Base-by-base conservation (phyloP, 2,113 vertebrate species). In the Pterophyllum scalare region DNA sequence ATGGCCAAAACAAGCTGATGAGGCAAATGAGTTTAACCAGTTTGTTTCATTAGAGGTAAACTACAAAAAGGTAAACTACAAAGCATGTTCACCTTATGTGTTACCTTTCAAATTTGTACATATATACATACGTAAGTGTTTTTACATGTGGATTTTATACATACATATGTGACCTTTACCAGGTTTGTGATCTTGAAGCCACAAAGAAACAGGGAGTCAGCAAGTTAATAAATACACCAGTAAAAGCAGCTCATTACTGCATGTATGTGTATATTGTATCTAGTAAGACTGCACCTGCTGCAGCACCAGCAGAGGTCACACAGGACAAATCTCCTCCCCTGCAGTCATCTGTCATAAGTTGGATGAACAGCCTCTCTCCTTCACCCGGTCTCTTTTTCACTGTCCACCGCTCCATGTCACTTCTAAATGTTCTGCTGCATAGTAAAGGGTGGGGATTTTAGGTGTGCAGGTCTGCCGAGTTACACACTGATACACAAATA, bases 281-380 rank as follows among this genome's bases (percentile, higher is more conserved):
- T 78, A 35, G 59, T 82, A 75, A 60, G 52, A 43, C 59, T 82
- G 89, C 84, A 90, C 92, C 89, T 92, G 89, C 89, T 85, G 93
- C 84, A 87, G 86, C 87, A 75, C 70, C 79, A 67, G 82, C 78
- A 87, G 86, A 94, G 93, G 94, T 92, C 84, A 87, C 78, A 38
- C 60, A 72, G 89, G 88, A 89, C 81, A 75, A 54, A 81, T 60
- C 88, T 89, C 88, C 88, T 88, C 85, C 89, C 90, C 61, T 89
- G 90, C 92, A 86, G 91, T 91, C 87, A 83, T 79, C 88, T 87
- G 89, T 67, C 88, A 90, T 76, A 91, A 87, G 76, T 89, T 89
- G 80, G 72, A 89, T 82, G 58, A 60, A 78, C 64, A 49, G 76
- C 60, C 83, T 85, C 57, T 59, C 65, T 61, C 77, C 58, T 81